A percentile compares a stretch with the other conserved stretches of the same genome.
phyloP scores from a whole-genome alignment of 1,140 invertebrate genomes.

The Zaprionus gabonicus region DNA sequence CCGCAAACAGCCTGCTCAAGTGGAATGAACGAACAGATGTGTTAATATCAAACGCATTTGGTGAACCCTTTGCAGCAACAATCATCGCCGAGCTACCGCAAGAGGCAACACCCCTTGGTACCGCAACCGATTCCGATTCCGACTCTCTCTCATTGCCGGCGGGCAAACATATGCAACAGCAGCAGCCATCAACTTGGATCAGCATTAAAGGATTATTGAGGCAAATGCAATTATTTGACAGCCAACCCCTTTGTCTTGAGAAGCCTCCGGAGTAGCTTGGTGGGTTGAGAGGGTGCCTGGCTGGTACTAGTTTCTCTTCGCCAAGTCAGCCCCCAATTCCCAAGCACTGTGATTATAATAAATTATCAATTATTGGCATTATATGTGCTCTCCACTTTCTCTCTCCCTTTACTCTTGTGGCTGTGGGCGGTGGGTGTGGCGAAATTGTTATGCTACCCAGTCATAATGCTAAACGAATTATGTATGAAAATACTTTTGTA shows the following conservation, averaged over 20 bases:
- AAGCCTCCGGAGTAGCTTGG: background rate
- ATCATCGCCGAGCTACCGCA: slow-evolving; percentile 78
- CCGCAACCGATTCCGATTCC: slow-evolving; percentile 13
- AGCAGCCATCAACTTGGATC: slow-evolving; percentile 76
- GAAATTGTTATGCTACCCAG: slow-evolving; percentile 38
- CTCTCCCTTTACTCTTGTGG: too few species aligned
- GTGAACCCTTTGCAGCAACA: slow-evolving; percentile 67
- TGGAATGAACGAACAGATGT: slow-evolving; percentile 84
- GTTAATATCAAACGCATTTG: slow-evolving; percentile 84
- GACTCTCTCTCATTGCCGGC: slow-evolving; percentile 17
- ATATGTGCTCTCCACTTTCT: slow-evolving; percentile 47
- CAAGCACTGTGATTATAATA: slow-evolving; percentile 73
- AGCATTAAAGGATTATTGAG: slow-evolving; percentile 84
- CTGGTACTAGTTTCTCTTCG: slow-evolving; percentile 13
- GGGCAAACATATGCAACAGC: slow-evolving; percentile 57
- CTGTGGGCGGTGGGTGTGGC: slow-evolving; percentile 38
- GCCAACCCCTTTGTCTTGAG: slow-evolving; percentile 55
- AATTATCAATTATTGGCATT: slow-evolving; percentile 82
- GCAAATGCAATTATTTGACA: slow-evolving; percentile 84
- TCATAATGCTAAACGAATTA: slow-evolving; percentile 55
- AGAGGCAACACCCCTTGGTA: slow-evolving; percentile 67
- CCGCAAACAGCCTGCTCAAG: slow-evolving; percentile 82
- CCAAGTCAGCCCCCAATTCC: slow-evolving; percentile 15
- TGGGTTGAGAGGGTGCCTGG: slow-evolving; percentile 5
- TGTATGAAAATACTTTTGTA: slow-evolving; percentile 31